Percentiles rank a stretch among this genome's conserved stretches.
These are phyloP conservation scores for Carduelis carduelis DNA, from an alignment of 2,797 vertebrate species.

Conservation along the genomic window DNA sequence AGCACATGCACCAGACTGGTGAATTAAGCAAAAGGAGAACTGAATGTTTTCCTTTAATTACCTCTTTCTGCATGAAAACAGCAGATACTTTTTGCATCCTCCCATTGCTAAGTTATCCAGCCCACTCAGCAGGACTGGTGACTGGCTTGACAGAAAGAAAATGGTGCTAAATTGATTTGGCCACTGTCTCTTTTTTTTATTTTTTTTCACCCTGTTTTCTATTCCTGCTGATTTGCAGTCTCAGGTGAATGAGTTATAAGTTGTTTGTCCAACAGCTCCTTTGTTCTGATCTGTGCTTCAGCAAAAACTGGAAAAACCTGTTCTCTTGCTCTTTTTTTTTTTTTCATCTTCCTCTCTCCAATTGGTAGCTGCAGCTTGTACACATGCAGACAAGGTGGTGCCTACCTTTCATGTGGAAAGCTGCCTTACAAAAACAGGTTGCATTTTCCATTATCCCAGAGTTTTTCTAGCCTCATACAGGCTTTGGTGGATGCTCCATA, in stretches of 20 bases:
- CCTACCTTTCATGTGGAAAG: constrained; percentile 27
- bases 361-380: constrained; percentile 36
- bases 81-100: not conserved
- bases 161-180: not conserved
- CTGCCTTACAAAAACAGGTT: not conserved
- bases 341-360: not conserved
- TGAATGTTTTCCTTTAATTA: not conserved
- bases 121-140: not conserved
- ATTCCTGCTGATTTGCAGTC: not conserved
- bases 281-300: constrained; percentile 41
- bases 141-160: not conserved
- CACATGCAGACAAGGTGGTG: constrained; percentile 22
- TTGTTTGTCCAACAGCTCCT: not conserved
- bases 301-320: constrained; percentile 61
- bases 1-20: not conserved
- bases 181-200: not conserved
- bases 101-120: not conserved
- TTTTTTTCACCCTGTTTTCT: not conserved
- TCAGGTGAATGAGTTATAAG: not conserved
- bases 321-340: not conserved
- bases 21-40: not conserved
- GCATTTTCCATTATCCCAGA: not conserved
- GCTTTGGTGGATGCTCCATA: not conserved
- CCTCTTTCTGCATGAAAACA: not conserved
- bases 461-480: not conserved